Percentiles rank a stretch among this genome's conserved stretches.
phyloP scores from a whole-genome alignment of 2,888 invertebrate species.

The Campoplex capitator region DNA sequence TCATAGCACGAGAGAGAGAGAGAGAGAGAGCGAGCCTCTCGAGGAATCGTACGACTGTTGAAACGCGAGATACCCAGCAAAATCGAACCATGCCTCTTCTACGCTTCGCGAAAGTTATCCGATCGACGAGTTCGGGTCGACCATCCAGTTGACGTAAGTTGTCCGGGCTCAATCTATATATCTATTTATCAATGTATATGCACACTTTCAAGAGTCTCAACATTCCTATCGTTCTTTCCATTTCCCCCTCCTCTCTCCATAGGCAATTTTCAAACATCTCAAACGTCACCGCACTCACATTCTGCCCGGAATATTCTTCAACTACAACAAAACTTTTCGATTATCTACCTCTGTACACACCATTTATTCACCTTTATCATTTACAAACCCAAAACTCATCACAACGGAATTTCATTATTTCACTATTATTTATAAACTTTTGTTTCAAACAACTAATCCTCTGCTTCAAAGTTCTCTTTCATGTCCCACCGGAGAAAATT shows the following conservation, averaged over 20 bases:
- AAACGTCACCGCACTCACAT: conserved; percentile 19
- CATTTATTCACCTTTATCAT: background rate
- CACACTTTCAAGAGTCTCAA: conserved; percentile 26
- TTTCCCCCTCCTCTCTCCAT: background rate
- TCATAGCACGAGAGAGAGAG: conserved; percentile 43
- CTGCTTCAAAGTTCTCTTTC: background rate
- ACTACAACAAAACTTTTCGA: conserved; percentile 27
- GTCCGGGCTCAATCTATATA: conserved; percentile 15
- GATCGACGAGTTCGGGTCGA: conserved; percentile 61
- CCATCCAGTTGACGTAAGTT: conserved; percentile 56
- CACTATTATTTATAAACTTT: background rate
- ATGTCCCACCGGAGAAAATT: background rate
- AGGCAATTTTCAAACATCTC: conserved; percentile 48
- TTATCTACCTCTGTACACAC: conserved; percentile 17
- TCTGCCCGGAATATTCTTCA: background rate
- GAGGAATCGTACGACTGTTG: conserved; percentile 58
- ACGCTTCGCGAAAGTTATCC: conserved; percentile 60
- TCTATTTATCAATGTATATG: conserved; percentile 10
- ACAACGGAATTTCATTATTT: background rate
- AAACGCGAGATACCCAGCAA: conserved; percentile 47
- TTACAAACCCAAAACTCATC: background rate
- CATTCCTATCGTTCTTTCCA: conserved; percentile 39
- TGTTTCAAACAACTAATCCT: background rate
- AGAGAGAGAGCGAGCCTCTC: conserved; percentile 24
- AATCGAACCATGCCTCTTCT: conserved; percentile 13